These are phyloP conservation scores for Volucella inflata DNA, from an alignment of 2,888 invertebrate species.

Conservation along the genomic window DNA sequence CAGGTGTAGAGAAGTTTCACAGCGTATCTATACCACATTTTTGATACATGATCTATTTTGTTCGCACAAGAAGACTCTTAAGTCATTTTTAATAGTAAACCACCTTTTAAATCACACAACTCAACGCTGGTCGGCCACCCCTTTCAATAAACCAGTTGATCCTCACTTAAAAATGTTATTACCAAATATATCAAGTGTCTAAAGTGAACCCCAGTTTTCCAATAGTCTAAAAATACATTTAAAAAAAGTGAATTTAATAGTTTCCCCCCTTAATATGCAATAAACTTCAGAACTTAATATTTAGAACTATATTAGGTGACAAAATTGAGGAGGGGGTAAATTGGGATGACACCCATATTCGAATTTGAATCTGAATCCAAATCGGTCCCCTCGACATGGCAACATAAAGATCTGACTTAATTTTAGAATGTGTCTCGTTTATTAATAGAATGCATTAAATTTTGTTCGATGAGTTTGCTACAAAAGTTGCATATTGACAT, in stretches of 20 bases:
- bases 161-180: neutral
- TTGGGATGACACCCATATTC: neutral
- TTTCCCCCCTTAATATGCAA: slow-evolving; percentile 33
- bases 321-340: slow-evolving; percentile 25
- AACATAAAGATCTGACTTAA: neutral
- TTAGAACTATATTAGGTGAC: slow-evolving; percentile 52
- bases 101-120: slow-evolving; percentile 24
- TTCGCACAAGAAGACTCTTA: neutral
- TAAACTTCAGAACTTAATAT: slow-evolving; percentile 54
- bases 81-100: slow-evolving; percentile 24
- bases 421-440: slow-evolving; percentile 48
- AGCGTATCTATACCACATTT: neutral
- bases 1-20: slow-evolving; percentile 32
- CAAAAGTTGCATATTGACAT: slow-evolving; percentile 26
- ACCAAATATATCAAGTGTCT: too few species aligned
- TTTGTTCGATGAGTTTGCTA: slow-evolving; percentile 53
- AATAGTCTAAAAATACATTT: slow-evolving; percentile 44
- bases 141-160: slow-evolving; percentile 6
- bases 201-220: slow-evolving; percentile 19
- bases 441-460: slow-evolving; percentile 58
- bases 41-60: neutral
- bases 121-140: neutral
- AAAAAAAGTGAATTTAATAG: slow-evolving; percentile 13
- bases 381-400: neutral
- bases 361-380: neutral